Conservation (phyloP, 2,888 invertebrate species). For the Oligia fasciuncula region DNA sequence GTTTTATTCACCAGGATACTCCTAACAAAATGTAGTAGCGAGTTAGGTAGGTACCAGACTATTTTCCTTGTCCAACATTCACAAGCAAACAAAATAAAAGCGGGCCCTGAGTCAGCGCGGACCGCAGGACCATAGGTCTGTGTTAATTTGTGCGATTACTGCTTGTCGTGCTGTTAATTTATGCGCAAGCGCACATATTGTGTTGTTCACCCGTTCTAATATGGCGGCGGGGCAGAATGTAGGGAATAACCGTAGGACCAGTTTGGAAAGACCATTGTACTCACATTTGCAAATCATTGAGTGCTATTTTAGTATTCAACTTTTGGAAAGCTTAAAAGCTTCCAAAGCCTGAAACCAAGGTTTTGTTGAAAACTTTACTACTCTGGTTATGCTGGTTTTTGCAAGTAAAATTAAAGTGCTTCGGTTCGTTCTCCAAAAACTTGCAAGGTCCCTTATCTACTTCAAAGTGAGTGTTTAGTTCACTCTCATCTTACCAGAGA, state of each 20-base stretch:
- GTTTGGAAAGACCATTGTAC: constrained; percentile 3
- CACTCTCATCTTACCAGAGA: neutral
- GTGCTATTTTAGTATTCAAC: neutral
- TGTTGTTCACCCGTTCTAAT: constrained; percentile 65
- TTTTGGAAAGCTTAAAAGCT: neutral
- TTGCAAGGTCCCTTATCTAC: neutral
- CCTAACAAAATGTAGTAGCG: constrained; percentile 9
- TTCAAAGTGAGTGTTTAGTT: neutral
- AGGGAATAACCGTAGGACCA: constrained; percentile 49
- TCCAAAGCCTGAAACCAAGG: neutral
- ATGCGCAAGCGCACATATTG: constrained; percentile 69
- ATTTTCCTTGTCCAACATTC: constrained; percentile 57
- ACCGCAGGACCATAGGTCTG: constrained; percentile 72
- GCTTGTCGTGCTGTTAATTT: constrained; percentile 63
- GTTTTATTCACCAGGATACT: constrained; percentile 37
- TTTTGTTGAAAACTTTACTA: neutral
- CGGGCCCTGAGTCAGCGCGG: constrained; percentile 73
- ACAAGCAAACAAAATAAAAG: constrained; percentile 65
- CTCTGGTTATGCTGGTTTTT: neutral
- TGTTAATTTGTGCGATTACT: constrained; percentile 80
- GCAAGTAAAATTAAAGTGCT: neutral
- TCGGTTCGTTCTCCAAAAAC: neutral
- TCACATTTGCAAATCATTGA: neutral
- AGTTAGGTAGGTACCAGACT: constrained; percentile 11
- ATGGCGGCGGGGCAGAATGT: constrained; percentile 52